A percentile compares a stretch with the other conserved stretches of the same genome.
phyloP scores from a whole-genome alignment of 2,888 invertebrate species.

The Drosophila peninsularis region DNA sequence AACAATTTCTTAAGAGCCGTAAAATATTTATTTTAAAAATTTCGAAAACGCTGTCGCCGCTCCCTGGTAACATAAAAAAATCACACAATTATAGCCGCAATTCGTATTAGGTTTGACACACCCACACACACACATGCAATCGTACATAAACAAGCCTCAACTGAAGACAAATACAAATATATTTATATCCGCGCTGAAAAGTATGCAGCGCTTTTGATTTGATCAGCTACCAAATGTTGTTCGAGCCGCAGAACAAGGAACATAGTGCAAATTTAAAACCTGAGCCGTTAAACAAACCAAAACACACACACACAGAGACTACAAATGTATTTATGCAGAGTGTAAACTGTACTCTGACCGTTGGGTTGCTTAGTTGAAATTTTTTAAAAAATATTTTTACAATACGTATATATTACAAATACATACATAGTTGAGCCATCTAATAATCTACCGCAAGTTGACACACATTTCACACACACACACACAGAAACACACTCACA shows the following conservation, averaged over 20 bases:
- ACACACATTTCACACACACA: slow-evolving; percentile 55
- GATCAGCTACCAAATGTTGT: slow-evolving; percentile 23
- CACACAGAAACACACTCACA: slow-evolving; percentile 45
- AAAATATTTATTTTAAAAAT: slow-evolving; percentile 67
- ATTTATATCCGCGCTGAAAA: slow-evolving; percentile 28
- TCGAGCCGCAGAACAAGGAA: slow-evolving; percentile 38
- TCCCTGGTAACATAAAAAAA: slow-evolving; percentile 22
- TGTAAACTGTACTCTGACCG: slow-evolving; percentile 79
- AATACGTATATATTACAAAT: slow-evolving; percentile 53
- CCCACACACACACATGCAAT: slow-evolving; percentile 11
- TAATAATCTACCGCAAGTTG: slow-evolving; percentile 75
- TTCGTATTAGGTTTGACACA: slow-evolving; percentile 41
- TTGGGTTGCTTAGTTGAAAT: slow-evolving; percentile 76
- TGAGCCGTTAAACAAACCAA: slow-evolving; percentile 38
- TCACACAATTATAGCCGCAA: slow-evolving; percentile 33
- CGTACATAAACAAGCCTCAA: slow-evolving; percentile 33
- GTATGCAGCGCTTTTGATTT: slow-evolving; percentile 43
- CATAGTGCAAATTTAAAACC: slow-evolving; percentile 74
- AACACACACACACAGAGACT: slow-evolving; percentile 22
- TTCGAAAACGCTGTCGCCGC: slow-evolving; percentile 50
- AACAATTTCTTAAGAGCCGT: slow-evolving; percentile 54
- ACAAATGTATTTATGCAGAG: slow-evolving; percentile 49
- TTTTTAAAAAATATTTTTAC: slow-evolving; percentile 70
- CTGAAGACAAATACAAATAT: slow-evolving; percentile 4
- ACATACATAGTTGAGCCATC: slow-evolving; percentile 66